Percentiles rank a stretch among this genome's conserved stretches.
phyloP scores from a whole-genome alignment of 2,888 invertebrate genomes.

The Rugalucina vietnamica region DNA sequence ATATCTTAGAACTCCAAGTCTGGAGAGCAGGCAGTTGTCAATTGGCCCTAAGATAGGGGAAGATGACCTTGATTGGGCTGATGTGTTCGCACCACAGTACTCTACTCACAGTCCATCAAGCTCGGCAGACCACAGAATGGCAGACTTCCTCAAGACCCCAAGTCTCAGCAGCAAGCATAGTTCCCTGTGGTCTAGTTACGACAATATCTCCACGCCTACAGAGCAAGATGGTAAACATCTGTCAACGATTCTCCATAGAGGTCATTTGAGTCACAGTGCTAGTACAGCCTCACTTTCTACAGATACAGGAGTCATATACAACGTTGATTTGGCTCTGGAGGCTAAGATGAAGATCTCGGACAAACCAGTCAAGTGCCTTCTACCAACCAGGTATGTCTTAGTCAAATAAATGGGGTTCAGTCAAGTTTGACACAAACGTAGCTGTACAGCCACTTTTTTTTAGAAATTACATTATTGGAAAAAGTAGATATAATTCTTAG shows the following conservation, averaged over 20 bases:
- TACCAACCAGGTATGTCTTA: slow-evolving; percentile 76
- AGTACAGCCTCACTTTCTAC: slow-evolving; percentile 65
- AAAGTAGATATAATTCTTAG: no score
- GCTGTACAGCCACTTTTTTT: no score
- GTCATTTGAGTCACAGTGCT: slow-evolving; percentile 64
- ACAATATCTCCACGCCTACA: slow-evolving; percentile 77
- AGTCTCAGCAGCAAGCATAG: slow-evolving; percentile 67
- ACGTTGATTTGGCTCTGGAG: slow-evolving; percentile 82
- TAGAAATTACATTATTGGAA: no score
- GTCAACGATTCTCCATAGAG: slow-evolving; percentile 38
- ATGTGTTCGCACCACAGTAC: slow-evolving; percentile 45
- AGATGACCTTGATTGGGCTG: slow-evolving; percentile 61
- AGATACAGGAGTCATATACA: slow-evolving; percentile 68
- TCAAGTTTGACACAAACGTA: no score
- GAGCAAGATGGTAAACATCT: slow-evolving; percentile 44
- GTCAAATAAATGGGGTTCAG: no score
- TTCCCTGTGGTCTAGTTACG: slow-evolving; percentile 77
- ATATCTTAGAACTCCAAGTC: slow-evolving; percentile 67
- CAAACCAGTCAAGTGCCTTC: slow-evolving; percentile 84
- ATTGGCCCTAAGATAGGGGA: slow-evolving; percentile 63
- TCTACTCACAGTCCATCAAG: slow-evolving; percentile 54
- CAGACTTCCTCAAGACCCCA: slow-evolving; percentile 67
- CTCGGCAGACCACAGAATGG: slow-evolving; percentile 62
- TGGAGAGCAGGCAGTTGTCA: slow-evolving; percentile 64
- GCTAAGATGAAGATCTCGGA: slow-evolving; percentile 85